Percentiles rank a stretch among this genome's conserved stretches.
Evolutionary conservation across 2,113 vertebrate genomes (phyloP).

Genomic region (Solenodon paradoxus): DNA sequence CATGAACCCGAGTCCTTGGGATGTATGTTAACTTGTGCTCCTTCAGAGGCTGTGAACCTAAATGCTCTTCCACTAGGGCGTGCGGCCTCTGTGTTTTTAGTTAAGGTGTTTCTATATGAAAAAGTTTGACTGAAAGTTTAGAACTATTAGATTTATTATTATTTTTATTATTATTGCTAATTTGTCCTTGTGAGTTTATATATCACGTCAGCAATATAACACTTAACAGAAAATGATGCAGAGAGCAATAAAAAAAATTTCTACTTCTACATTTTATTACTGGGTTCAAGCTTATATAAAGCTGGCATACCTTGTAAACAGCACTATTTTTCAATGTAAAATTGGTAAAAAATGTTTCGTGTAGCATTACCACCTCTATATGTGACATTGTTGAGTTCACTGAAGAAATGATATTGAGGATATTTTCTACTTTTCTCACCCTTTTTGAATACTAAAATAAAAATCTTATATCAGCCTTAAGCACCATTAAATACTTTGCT

Average conservation of each 20-base stretch:
- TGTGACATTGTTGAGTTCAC: not conserved
- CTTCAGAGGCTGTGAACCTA: too few species aligned
- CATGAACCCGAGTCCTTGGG: too few species aligned
- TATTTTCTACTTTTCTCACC: not conserved
- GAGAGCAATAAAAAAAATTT: not conserved
- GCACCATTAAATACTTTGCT: not conserved
- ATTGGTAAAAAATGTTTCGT: not conserved
- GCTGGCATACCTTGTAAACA: too few species aligned
- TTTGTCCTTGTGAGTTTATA: not conserved
- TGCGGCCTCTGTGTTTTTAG: too few species aligned
- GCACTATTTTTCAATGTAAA: too few species aligned
- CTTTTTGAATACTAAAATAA: not conserved
- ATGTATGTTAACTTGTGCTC: too few species aligned
- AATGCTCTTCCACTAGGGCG: too few species aligned
- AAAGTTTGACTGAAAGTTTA: not conserved
- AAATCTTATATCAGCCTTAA: not conserved
- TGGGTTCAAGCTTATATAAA: too few species aligned
- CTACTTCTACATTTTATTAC: not conserved
- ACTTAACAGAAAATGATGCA: not conserved
- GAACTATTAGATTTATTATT: not conserved
- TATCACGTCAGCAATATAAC: not conserved
- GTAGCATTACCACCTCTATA: not conserved
- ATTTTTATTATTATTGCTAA: not conserved
- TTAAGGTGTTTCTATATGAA: not conserved
- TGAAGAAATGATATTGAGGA: not conserved